Conservation (phyloP, 2,113 vertebrate genomes). For the Scalopus aquaticus region DNA sequence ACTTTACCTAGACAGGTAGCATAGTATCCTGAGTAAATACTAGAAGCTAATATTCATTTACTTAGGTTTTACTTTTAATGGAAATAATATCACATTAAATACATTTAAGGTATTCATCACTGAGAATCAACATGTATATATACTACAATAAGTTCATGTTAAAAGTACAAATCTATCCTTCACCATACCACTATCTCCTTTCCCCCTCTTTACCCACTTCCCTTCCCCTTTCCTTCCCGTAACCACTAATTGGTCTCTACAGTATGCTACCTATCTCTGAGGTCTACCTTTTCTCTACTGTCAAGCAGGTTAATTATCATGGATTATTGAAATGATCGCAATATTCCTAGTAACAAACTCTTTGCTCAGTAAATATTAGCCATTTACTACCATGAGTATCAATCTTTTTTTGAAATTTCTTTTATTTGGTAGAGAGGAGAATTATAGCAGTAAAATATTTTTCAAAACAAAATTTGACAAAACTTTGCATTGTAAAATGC, state of each 20-base stretch:
- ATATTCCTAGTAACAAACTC: background rate
- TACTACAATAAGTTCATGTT: no score
- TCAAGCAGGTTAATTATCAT: background rate
- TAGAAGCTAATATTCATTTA: no score
- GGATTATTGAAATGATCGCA: background rate
- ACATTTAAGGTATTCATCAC: no score
- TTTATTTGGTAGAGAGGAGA: background rate
- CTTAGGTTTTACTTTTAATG: no score
- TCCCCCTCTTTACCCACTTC: no score
- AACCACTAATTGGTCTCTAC: no score
- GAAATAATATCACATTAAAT: no score
- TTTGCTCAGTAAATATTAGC: background rate
- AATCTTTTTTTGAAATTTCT: background rate
- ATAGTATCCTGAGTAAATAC: background rate
- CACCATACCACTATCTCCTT: no score
- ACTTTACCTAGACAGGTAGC: background rate
- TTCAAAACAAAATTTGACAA: background rate
- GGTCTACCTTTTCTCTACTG: background rate
- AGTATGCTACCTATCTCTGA: background rate
- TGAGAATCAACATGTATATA: no score
- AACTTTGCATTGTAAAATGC: background rate
- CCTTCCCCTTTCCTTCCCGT: no score
- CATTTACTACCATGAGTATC: background rate
- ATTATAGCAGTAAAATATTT: background rate
- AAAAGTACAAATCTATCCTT: no score